Evolutionary conservation across 2,113 vertebrate genomes (phyloP), one percentile per base, ranked within the genome.

Genomic region (Beaufortia kweichowensis): DNA sequence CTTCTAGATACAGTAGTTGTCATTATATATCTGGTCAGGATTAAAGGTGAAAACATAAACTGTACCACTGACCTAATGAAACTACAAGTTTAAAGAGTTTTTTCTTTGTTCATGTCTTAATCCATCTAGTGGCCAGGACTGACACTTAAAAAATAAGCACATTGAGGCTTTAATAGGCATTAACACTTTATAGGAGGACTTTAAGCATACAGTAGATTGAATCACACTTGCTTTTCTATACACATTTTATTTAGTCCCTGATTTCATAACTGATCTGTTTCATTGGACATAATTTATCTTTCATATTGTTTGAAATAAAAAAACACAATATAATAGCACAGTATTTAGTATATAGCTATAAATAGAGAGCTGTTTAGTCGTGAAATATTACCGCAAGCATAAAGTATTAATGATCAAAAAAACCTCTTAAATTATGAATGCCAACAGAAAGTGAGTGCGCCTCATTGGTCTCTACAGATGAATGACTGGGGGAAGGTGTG

Each of bases 391-490:
- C 65, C 4, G 10, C 19, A 68, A 31, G 50, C 65, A 50, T 68
- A 53, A 68, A 68, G 65, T 68, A 68, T 68, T 68, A 50, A 68
- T 50, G 65, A 12, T n/a, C n/a, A n/a, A n/a, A n/a, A n/a, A n/a
- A n/a, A n/a, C n/a, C n/a, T n/a, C n/a, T n/a, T n/a, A 56, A 35
- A 70, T 56, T 24, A 56, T 70, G 55, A 28, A 55, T 64, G 26
- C 62, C n/a, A 64, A 64, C 19, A 55, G 33, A 29, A 28, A 61
- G 33, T 50, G 24, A 26, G 53, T 33, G 21, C 21, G 26, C 24
- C 15, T 39, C 9, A 17, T 64, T 48, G 39, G 60, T 53, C 61
- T 35, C 15, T 41, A 56, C 26, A 17, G 35, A 59, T 33, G 12
- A 53, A 59, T 67, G 48, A 67, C 24, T 39, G 29, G 50, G n/a